Evolutionary conservation across 2,797 vertebrate genomes (phyloP).

Genomic region (Denticeps clupeoides): DNA sequence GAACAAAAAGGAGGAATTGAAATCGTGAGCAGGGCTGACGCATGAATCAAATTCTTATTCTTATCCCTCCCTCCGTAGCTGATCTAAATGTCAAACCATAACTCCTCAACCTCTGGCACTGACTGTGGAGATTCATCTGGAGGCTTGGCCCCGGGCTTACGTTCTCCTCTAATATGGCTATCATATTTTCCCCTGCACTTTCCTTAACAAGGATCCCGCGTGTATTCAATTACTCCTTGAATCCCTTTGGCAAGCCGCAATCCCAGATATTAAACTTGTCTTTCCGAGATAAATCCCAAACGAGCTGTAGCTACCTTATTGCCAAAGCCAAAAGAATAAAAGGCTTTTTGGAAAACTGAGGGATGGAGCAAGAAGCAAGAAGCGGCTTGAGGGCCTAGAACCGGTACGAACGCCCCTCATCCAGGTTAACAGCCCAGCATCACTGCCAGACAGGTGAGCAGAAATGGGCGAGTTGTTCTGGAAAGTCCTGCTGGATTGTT

Average conservation of each 20-base stretch:
- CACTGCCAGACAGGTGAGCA: conserved; percentile 38
- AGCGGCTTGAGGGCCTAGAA: no score
- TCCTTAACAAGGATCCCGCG: conserved; percentile 12
- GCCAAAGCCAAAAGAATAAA: neutral
- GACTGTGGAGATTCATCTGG: conserved; percentile 38
- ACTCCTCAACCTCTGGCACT: conserved; percentile 33
- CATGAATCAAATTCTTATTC: no score
- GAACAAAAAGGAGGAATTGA: no score
- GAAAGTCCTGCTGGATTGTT: no score
- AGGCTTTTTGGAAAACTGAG: conserved; percentile 13
- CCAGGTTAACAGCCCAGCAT: conserved; percentile 12
- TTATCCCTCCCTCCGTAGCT: conserved; percentile 20
- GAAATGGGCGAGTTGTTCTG: no score
- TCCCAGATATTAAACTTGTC: conserved; percentile 11
- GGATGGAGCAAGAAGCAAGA: conserved; percentile 1
- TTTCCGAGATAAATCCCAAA: conserved; percentile 17
- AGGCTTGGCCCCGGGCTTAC: conserved; percentile 30
- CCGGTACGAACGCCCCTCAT: no score
- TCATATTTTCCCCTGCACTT: conserved; percentile 30
- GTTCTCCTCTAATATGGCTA: conserved; percentile 34
- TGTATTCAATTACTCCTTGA: conserved; percentile 18
- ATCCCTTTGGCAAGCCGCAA: conserved; percentile 12
- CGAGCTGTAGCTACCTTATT: conserved; percentile 6
- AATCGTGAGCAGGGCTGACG: no score
- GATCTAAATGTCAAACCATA: conserved; percentile 39